These are phyloP conservation scores for Galaxea fascicularis DNA, from an alignment of 92 coral and sea anemone species.

Conservation along the genomic window DNA sequence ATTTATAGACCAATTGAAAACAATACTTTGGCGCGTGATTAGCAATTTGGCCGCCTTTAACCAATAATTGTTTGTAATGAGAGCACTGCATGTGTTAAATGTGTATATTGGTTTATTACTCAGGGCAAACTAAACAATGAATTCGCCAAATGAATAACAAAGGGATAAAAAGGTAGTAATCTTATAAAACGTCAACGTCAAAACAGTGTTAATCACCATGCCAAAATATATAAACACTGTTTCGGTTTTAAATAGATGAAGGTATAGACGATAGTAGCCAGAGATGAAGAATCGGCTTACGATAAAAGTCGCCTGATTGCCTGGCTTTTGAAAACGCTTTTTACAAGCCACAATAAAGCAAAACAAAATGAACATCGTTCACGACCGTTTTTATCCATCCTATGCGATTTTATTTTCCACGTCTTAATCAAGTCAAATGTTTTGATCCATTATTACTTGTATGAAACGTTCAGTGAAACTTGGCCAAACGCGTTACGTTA, in stretches of 20 bases:
- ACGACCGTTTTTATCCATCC: too few species aligned
- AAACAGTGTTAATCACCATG: constrained; percentile 61
- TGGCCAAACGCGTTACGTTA: too few species aligned
- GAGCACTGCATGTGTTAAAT: constrained; percentile 59
- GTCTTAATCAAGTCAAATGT: too few species aligned
- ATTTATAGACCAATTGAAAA: constrained; percentile 79
- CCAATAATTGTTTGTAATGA: constrained; percentile 77
- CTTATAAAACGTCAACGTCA: constrained; percentile 55
- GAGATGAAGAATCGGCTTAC: neutral
- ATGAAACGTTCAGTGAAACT: too few species aligned
- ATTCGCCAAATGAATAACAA: constrained; percentile 67
- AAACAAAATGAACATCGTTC: too few species aligned
- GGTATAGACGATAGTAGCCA: neutral
- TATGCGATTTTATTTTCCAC: too few species aligned
- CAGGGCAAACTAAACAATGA: constrained; percentile 54
- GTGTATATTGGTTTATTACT: constrained; percentile 75
- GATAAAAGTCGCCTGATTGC: too few species aligned
- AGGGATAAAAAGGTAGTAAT: constrained; percentile 52
- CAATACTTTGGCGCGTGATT: constrained; percentile 65
- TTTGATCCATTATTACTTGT: too few species aligned
- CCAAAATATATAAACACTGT: constrained; percentile 26
- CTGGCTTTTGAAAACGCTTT: too few species aligned
- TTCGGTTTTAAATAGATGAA: neutral
- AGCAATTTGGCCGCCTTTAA: constrained; percentile 71
- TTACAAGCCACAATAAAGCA: too few species aligned